These are phyloP conservation scores for Drosophila mimetica DNA, from an alignment of 2,888 invertebrate genomes.

Conservation along the genomic window DNA sequence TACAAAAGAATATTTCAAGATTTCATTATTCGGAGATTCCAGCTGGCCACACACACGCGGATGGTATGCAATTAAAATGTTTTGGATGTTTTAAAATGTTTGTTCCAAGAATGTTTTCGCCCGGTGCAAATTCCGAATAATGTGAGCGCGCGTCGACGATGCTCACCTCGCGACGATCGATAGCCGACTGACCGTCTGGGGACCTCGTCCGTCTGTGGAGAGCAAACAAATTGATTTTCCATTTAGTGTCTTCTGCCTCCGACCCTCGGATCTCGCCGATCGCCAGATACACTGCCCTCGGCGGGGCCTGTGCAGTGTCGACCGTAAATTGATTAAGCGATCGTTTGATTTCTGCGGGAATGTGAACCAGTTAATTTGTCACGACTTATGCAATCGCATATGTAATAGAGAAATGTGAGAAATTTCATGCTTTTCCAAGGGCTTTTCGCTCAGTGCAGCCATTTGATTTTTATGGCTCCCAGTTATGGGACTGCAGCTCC, in stretches of 20 bases:
- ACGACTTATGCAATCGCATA: constrained; percentile 38
- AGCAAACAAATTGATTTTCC: constrained; percentile 72
- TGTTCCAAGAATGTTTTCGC: constrained; percentile 17
- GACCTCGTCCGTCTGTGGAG: constrained; percentile 48
- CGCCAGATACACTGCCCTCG: constrained; percentile 49
- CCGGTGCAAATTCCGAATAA: constrained; percentile 6
- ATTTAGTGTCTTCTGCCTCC: constrained; percentile 54
- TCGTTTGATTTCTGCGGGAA: constrained; percentile 58
- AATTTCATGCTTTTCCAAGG: background rate
- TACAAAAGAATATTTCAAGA: constrained; percentile 4
- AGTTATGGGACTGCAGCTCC: constrained; percentile 27
- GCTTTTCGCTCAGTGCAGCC: constrained; percentile 60
- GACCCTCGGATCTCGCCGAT: constrained; percentile 21
- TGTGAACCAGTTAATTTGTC: constrained; percentile 44
- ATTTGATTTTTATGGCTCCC: constrained; percentile 28
- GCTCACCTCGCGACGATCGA: constrained; percentile 52
- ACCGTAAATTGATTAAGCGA: constrained; percentile 58
- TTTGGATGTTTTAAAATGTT: constrained; percentile 19
- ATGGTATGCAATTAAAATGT: constrained; percentile 31
- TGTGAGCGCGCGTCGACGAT: constrained; percentile 27
- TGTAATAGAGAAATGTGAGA: background rate
- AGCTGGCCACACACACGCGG: constrained; percentile 21
- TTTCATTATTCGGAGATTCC: constrained; percentile 15
- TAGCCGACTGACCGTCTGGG: constrained; percentile 59
- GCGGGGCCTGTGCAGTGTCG: constrained; percentile 13